Conservation (phyloP, 2,888 invertebrate species). For the Hirudinaria manillensis region DNA sequence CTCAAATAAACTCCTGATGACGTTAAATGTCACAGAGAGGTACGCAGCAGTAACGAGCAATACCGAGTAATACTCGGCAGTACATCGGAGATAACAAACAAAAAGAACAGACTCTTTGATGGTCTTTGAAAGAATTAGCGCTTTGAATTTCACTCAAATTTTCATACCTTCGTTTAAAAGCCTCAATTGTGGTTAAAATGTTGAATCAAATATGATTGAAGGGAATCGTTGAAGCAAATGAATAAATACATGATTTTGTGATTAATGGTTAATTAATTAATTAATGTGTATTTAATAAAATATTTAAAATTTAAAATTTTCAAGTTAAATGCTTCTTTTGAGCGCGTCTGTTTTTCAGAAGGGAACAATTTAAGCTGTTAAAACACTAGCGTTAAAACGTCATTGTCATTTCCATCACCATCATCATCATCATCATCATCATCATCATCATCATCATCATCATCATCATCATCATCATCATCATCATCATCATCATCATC, state of each 20-base stretch:
- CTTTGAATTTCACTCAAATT: not conserved
- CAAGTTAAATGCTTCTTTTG: not conserved
- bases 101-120: no score
- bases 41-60: no score
- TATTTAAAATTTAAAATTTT: no score
- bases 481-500: conserved; percentile 22
- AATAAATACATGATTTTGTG: not conserved
- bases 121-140: no score
- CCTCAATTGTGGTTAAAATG: not conserved
- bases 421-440: conserved; percentile 26
- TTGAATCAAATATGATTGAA: not conserved
- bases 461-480: conserved; percentile 22
- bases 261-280: no score
- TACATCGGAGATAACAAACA: no score
- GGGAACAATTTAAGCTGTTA: not conserved
- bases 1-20: no score
- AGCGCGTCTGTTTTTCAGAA: not conserved
- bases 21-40: no score
- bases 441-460: conserved; percentile 24
- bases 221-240: not conserved
- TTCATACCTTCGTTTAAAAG: no score
- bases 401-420: conserved; percentile 11
- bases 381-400: not conserved
- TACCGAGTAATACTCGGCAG: no score
- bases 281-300: no score